Evolutionary conservation across 53 echinoderm and acorn worm genomes (phyloP), one percentile per base, ranked within the genome.

Genomic region (Apostichopus leukothele): DNA sequence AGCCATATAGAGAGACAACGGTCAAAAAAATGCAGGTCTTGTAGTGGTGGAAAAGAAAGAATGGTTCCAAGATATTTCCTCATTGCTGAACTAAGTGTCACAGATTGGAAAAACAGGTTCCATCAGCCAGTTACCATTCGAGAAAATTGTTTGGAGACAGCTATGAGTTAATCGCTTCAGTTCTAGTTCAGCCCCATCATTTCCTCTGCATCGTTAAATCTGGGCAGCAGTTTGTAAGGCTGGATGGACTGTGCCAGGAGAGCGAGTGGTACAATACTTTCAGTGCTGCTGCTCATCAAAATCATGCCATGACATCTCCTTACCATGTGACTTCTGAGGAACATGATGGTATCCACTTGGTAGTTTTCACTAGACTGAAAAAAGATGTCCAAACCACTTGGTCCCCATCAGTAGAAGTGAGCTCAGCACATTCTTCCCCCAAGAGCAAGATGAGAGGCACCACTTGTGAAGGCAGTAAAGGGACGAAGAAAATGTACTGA

Each of bases 121-220:
- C 13, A 11, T 78, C 11, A 51, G 13, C 78, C 78, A 50, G 52
- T 78, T 5, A 78, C 78, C 19, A 50, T 78, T 78, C 27, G 11
- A 50, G 78, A 39, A 52, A 78, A 52, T 11, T 51, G 78, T 78
- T 78, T 51, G 50, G 78, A 7, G 52, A 78, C 11, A 51, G 18
- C 52, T 78, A 78, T 52, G 9, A 0, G 3, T 4, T 78, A 25
- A 51, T 52, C 53, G 53, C 78, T 78, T 8, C 50, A 18, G 78
- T 78, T 27, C 78, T 78, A 51, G 78, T 78, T 78, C 78, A 51
- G 13, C 78, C 78, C 4, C 78, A 78, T 2, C 78, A 78, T 78
- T 78, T 78, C 13, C 12, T 53, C 11, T 78, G 51, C 19, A 26
- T 78, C 52, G 78, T 78, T 4, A 78, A 78, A 78, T 51, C 18